These are phyloP conservation scores for Poeciliopsis infans DNA, from an alignment of 2,797 vertebrate species.

Conservation along the genomic window DNA sequence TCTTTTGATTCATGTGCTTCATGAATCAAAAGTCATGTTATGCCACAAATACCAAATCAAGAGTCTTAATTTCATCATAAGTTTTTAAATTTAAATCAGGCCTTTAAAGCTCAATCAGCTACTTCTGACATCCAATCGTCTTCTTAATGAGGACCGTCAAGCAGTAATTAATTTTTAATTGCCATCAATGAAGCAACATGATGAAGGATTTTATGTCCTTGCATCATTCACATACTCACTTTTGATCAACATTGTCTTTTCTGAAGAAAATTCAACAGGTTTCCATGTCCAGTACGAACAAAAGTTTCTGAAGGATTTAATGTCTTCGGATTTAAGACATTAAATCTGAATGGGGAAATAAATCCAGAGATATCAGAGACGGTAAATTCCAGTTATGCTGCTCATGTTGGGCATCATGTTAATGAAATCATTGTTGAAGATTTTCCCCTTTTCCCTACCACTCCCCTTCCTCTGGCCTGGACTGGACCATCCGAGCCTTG, in stretches of 20 bases:
- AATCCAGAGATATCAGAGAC: constrained; percentile 16
- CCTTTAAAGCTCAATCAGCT: not conserved
- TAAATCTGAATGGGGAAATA: constrained; percentile 18
- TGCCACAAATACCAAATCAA: not conserved
- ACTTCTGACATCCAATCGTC: not conserved
- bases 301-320: not conserved
- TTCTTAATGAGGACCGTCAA: not conserved
- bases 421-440: constrained; percentile 71
- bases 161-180: constrained; percentile 29
- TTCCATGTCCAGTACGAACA: constrained; percentile 38
- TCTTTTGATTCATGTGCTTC: not conserved
- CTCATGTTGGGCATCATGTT: constrained; percentile 52
- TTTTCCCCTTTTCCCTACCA: constrained; percentile 58
- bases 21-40: not conserved
- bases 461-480: constrained; percentile 67
- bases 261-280: constrained; percentile 31
- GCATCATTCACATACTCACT: constrained; percentile 73
- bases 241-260: constrained; percentile 76
- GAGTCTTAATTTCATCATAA: not conserved
- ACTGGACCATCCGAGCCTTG: constrained; percentile 58
- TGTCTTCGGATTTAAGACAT: not conserved
- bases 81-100: not conserved
- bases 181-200: constrained; percentile 6
- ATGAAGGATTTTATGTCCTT: not conserved
- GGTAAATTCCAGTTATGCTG: constrained; percentile 26